These are phyloP conservation scores for Uromys caudimaculatus DNA, from an alignment of 2,797 vertebrate species.

Conservation along the genomic window DNA sequence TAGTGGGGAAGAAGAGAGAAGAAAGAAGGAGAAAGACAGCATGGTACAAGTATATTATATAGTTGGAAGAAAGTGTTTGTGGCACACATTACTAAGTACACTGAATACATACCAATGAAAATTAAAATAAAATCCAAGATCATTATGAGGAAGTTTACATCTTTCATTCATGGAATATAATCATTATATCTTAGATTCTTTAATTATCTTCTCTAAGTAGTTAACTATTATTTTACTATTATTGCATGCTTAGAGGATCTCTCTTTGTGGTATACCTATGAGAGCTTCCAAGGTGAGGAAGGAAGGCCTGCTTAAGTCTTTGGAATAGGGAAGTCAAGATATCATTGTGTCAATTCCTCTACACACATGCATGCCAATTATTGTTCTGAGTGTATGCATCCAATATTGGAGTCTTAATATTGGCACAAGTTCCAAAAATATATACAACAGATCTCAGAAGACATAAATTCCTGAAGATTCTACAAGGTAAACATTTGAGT, in stretches of 20 bases:
- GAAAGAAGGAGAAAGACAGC: neutral
- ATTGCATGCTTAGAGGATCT: neutral
- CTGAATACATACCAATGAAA: neutral
- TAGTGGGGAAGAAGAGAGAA: neutral
- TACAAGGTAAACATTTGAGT: neutral
- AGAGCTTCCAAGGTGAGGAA: neutral
- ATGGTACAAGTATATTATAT: neutral
- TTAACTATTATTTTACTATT: neutral
- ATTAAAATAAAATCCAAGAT: neutral
- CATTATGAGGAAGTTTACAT: neutral
- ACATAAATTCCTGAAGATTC: neutral
- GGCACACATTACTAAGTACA: neutral
- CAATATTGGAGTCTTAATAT: neutral
- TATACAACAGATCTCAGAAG: neutral
- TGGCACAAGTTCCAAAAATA: neutral
- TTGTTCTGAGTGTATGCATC: neutral
- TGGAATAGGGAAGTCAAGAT: neutral
- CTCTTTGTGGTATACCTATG: neutral
- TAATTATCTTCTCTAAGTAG: neutral
- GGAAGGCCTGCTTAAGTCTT: neutral
- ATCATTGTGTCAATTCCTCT: neutral
- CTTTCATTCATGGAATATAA: constrained; percentile 13
- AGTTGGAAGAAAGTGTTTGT: neutral
- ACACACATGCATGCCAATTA: no score
- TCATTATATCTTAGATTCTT: neutral